Conservation (phyloP, 2,113 vertebrate genomes). For the Microtus montanus region DNA sequence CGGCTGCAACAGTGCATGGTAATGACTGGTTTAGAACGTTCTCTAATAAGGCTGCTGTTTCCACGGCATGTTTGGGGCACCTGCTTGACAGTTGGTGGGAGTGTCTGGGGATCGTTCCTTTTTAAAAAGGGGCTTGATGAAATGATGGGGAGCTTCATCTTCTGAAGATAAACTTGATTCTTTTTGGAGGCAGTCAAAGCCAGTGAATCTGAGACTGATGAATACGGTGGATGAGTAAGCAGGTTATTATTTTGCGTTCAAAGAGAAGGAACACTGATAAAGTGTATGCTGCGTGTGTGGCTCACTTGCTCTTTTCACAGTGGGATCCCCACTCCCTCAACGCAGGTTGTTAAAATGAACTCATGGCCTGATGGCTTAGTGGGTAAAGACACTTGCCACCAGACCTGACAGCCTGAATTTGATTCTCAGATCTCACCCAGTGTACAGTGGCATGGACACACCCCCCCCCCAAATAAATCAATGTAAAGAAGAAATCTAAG, state of each 20-base stretch:
- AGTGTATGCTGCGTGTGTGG: neutral
- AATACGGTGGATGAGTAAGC: neutral
- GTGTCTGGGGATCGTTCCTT: neutral
- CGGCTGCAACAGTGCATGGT: no score
- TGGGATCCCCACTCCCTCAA: neutral
- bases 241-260: neutral
- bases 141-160: conserved; percentile 3
- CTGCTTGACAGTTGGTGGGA: neutral
- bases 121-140: neutral
- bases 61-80: neutral
- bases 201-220: neutral
- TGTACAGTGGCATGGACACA: neutral
- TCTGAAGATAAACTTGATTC: conserved; percentile 13
- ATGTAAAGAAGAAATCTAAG: neutral
- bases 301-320: conserved; percentile 16
- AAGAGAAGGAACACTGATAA: neutral
- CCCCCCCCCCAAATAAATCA: neutral
- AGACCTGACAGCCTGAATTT: neutral
- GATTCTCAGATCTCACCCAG: neutral
- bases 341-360: neutral
- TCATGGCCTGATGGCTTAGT: neutral
- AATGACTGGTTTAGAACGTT: neutral
- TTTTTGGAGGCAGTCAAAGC: neutral
- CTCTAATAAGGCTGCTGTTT: neutral
- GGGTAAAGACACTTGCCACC: neutral